Percentiles rank a stretch among this genome's conserved stretches.
phyloP scores from a whole-genome alignment of 2,113 vertebrate species.

The Ptilonorhynchus violaceus region DNA sequence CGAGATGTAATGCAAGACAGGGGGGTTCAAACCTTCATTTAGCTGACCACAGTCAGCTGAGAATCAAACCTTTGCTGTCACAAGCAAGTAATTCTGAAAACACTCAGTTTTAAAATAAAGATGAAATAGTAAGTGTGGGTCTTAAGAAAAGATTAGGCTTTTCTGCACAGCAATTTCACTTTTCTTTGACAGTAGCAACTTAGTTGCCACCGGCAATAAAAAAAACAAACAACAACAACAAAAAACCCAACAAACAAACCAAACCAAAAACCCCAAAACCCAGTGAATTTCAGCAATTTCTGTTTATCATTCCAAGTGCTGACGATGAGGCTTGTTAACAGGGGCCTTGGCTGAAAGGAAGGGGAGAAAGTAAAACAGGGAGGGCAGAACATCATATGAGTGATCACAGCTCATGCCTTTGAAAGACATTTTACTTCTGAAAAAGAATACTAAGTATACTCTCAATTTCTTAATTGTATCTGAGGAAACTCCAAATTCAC shows the following conservation, averaged over 20 bases:
- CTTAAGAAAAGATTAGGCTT: neutral
- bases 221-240: neutral
- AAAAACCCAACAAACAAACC: neutral
- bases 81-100: neutral
- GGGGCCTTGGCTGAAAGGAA: neutral
- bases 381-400: rapidly evolving
- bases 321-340: rapidly evolving
- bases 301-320: neutral
- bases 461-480: neutral
- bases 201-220: neutral
- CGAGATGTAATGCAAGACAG: neutral
- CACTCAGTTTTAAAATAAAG: neutral
- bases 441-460: neutral
- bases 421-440: neutral
- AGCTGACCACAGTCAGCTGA: neutral
- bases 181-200: neutral
- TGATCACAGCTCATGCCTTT: rapidly evolving
- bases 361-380: neutral
- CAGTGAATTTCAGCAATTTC: neutral
- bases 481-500: neutral
- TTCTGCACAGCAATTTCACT: neutral
- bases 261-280: neutral
- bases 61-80: neutral
- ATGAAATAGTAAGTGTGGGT: neutral
- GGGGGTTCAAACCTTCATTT: neutral